These are phyloP conservation scores for Archivesica marissinica DNA, from an alignment of 1,140 invertebrate species.

Conservation along the genomic window DNA sequence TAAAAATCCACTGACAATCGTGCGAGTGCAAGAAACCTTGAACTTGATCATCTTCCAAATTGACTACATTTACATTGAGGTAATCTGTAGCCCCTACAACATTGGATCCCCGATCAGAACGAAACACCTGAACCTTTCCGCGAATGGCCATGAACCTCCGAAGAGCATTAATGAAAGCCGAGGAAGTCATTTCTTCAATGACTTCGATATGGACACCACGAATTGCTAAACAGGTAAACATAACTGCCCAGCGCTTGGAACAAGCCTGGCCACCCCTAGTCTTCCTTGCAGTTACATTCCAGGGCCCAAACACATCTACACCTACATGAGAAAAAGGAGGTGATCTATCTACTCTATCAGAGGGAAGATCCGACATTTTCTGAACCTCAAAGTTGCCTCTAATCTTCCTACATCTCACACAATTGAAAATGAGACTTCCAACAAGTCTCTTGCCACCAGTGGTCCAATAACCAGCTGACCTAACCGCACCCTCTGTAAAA, in stretches of 20 bases:
- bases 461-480: constrained; percentile 67
- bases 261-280: constrained; percentile 57
- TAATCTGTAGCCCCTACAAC: constrained; percentile 6
- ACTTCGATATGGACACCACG: constrained; percentile 68
- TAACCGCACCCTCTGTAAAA: constrained; percentile 40
- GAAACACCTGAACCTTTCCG: constrained; percentile 32
- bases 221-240: constrained; percentile 67
- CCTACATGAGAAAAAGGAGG: constrained; percentile 66
- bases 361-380: constrained; percentile 65
- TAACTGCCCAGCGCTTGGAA: constrained; percentile 65
- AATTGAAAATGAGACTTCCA: constrained; percentile 52
- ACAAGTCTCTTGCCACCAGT: constrained; percentile 56
- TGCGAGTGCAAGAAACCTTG: neutral
- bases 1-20: constrained; percentile 37
- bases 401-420: constrained; percentile 12
- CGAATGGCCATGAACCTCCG: constrained; percentile 45
- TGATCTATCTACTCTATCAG: constrained; percentile 36
- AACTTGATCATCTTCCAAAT: neutral
- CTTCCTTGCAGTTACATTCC: constrained; percentile 23
- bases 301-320: constrained; percentile 61
- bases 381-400: neutral
- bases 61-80: neutral
- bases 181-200: constrained; percentile 57
- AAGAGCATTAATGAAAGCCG: constrained; percentile 65
- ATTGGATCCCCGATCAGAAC: constrained; percentile 25